Evolutionary conservation across 2,113 vertebrate species (phyloP).

Genomic region (Pavo muticus): DNA sequence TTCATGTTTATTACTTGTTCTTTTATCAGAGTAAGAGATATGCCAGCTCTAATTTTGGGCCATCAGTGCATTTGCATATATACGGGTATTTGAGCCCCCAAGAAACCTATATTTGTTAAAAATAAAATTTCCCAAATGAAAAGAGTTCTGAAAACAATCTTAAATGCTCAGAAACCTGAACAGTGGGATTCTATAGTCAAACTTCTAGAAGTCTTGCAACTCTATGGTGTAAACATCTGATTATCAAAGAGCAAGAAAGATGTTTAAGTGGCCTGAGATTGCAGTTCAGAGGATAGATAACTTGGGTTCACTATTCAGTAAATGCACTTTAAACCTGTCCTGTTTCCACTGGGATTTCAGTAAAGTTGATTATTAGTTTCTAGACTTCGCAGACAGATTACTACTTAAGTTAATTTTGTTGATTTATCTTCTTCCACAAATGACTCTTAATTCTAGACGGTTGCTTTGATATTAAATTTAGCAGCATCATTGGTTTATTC

Average conservation of each 20-base stretch:
- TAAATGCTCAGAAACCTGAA: background rate
- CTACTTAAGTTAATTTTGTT: conserved; percentile 2
- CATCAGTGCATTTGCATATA: fast-evolving
- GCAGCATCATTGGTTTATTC: background rate
- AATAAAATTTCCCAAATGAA: background rate
- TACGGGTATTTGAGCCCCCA: background rate
- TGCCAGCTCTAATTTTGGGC: background rate
- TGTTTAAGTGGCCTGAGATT: background rate
- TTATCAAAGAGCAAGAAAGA: background rate
- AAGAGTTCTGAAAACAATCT: background rate
- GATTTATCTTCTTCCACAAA: background rate
- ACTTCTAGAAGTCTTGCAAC: background rate
- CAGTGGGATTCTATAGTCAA: background rate
- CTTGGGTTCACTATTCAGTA: background rate
- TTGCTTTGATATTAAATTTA: background rate
- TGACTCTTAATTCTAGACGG: background rate
- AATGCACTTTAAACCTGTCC: background rate
- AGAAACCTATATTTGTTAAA: background rate
- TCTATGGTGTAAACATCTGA: fast-evolving
- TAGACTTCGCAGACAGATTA: background rate
- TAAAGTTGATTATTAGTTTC: background rate
- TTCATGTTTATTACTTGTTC: background rate
- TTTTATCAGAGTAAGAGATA: background rate
- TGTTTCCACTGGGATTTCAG: background rate
- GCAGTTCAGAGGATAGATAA: background rate